Percentiles rank a stretch among this genome's conserved stretches.
phyloP scores from a whole-genome alignment of 2,888 invertebrate genomes.

The Cephus nigrinus region DNA sequence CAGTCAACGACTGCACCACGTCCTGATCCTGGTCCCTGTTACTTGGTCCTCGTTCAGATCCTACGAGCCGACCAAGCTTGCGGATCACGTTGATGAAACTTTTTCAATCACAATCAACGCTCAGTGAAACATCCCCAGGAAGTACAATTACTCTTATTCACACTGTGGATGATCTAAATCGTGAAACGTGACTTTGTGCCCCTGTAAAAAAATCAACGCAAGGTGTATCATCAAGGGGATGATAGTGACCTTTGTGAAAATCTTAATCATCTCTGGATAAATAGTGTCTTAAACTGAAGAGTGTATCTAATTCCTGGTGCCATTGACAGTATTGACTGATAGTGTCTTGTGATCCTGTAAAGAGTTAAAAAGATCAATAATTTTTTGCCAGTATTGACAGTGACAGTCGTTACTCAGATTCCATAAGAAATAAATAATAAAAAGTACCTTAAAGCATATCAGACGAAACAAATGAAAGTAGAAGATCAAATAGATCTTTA shows the following conservation, averaged over 20 bases:
- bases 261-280: not conserved
- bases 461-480: not conserved
- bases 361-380: not conserved
- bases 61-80: not conserved
- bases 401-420: not conserved
- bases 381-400: not conserved
- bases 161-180: not conserved
- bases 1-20: slow-evolving; percentile 62
- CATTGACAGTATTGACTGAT: not conserved
- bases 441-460: not conserved
- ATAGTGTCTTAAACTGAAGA: not conserved
- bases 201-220: not conserved
- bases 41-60: not conserved
- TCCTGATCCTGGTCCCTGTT: slow-evolving; percentile 24
- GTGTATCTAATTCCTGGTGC: not conserved
- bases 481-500: not conserved
- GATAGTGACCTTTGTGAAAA: not conserved
- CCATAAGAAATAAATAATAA: too few relatives aligned
- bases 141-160: not conserved
- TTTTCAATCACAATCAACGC: not conserved
- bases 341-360: not conserved
- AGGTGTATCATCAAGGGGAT: not conserved
- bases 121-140: not conserved
- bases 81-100: not conserved
- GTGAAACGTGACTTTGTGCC: not conserved